Evolutionary conservation across 2,888 invertebrate genomes (phyloP).

Genomic region (Willowsia nigromaculata): DNA sequence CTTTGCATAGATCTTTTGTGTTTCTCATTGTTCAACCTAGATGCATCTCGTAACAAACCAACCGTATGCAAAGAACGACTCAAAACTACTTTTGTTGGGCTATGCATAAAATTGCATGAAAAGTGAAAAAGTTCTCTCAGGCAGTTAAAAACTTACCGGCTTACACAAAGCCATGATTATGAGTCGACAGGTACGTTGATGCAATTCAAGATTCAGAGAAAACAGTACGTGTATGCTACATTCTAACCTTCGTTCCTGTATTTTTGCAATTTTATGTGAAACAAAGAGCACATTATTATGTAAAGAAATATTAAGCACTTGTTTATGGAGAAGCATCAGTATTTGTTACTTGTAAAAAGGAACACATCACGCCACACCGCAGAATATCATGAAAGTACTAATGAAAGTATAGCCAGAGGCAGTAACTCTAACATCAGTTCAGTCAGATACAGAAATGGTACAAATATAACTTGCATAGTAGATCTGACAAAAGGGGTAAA

Average conservation of each 20-base stretch:
- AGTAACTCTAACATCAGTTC: neutral
- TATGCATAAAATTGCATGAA: neutral
- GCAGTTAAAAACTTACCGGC: neutral
- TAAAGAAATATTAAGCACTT: neutral
- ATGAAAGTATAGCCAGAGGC: conserved; percentile 53
- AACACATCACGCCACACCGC: conserved; percentile 68
- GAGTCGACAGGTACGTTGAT: too few relatives aligned
- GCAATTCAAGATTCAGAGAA: neutral
- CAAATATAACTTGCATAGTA: neutral
- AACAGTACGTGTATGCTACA: too few relatives aligned
- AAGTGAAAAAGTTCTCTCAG: neutral
- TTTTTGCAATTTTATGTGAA: neutral
- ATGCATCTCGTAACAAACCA: conserved; percentile 7
- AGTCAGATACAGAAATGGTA: neutral
- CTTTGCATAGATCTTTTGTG: neutral
- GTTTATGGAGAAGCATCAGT: neutral
- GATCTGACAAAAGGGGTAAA: conserved; percentile 21
- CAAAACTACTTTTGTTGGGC: neutral
- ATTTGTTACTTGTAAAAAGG: conserved; percentile 5
- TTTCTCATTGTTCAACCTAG: neutral
- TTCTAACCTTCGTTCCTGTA: neutral
- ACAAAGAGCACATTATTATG: neutral
- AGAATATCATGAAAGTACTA: conserved; percentile 53
- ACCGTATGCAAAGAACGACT: neutral
- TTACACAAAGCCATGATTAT: too few relatives aligned